Evolutionary conservation across 2,888 invertebrate genomes (phyloP).

Genomic region (Agonopterix subpropinquella): DNA sequence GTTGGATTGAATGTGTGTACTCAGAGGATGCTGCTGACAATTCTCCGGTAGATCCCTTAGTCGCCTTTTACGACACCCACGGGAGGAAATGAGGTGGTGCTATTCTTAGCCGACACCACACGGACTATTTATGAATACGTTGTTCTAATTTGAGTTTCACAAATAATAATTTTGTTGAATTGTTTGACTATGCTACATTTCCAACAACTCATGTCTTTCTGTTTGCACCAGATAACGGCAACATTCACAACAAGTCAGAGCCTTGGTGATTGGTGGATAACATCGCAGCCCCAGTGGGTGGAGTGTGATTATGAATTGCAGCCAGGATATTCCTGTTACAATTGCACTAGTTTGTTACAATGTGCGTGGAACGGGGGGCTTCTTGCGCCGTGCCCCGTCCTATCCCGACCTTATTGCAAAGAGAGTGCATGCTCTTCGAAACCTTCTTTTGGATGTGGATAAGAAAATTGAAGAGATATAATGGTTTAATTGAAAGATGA

Average conservation of each 20-base stretch:
- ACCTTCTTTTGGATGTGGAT: constrained; percentile 8
- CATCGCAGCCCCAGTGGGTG: constrained; percentile 12
- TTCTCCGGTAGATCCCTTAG: no score
- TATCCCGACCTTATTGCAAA: constrained; percentile 12
- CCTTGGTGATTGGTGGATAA: constrained; percentile 4
- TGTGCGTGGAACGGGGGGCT: constrained; percentile 14
- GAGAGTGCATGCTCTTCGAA: constrained; percentile 8
- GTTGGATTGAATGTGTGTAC: no score
- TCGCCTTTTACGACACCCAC: no score
- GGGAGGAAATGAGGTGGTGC: no score
- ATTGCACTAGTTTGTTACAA: constrained; percentile 11
- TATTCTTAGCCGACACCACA: no score
- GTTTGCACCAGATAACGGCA: background rate
- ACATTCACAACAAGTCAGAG: background rate
- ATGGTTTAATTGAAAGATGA: no score
- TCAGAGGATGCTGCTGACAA: no score
- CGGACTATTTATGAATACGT: no score
- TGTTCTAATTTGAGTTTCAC: background rate
- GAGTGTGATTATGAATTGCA: constrained; percentile 11
- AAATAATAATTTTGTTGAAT: background rate
- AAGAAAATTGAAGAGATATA: background rate
- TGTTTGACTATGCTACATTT: background rate
- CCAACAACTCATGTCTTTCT: background rate
- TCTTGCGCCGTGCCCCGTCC: constrained; percentile 9
- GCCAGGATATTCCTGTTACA: constrained; percentile 9